These are phyloP conservation scores for Tonatia bakeri DNA, from an alignment of 2,113 vertebrate genomes.

Conservation along the genomic window DNA sequence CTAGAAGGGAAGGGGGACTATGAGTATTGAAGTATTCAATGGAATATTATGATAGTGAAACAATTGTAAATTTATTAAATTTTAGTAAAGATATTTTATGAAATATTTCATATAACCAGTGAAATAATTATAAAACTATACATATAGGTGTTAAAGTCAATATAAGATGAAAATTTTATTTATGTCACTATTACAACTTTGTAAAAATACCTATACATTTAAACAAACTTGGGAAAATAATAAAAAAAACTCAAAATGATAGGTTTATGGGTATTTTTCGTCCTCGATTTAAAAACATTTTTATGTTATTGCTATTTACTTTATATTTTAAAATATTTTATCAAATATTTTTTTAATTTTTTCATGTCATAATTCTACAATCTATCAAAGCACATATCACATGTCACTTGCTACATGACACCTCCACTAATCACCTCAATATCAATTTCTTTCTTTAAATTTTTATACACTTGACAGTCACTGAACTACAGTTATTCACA, in stretches of 20 bases:
- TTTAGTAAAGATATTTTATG: not conserved
- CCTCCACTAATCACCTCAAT: not conserved
- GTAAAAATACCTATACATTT: not conserved
- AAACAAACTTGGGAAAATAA: not conserved
- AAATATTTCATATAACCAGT: not conserved
- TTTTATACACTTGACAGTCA: not conserved
- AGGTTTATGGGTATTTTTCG: not conserved
- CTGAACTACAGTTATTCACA: not conserved
- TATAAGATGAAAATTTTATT: slow-evolving; percentile 5
- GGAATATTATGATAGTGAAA: not conserved
- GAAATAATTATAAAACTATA: slow-evolving; percentile 22
- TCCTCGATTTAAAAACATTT: not conserved
- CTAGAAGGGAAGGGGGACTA: not conserved
- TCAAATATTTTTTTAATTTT: not conserved
- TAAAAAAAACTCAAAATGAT: not conserved
- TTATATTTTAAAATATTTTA: not conserved
- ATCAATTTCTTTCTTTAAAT: slow-evolving; percentile 17
- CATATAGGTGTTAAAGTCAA: not conserved
- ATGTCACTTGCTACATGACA: not conserved
- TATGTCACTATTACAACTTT: not conserved
- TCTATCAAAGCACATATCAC: not conserved
- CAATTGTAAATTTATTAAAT: not conserved
- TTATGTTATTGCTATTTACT: not conserved
- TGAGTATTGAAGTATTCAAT: not conserved
- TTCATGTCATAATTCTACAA: not conserved